phyloP scores from a whole-genome alignment of 2,113 vertebrate genomes.

The Syngnathus scovelli region DNA sequence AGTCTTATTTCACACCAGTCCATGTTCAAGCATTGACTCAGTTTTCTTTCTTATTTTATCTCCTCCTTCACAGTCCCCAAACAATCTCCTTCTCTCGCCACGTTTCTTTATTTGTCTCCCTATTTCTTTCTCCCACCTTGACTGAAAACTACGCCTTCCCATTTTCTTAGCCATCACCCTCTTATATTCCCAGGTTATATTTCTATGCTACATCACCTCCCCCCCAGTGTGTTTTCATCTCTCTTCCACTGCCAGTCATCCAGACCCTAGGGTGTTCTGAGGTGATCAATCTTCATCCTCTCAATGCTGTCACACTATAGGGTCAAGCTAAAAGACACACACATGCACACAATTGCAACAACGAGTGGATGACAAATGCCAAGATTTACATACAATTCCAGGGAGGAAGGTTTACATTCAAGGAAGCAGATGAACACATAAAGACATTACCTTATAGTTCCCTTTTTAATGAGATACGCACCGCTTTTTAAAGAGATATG shows the following conservation, averaged over 20 bases:
- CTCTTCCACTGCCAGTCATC: slow-evolving; percentile 59
- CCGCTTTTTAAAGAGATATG: slow-evolving; percentile 36
- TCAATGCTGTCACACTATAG: slow-evolving; percentile 49
- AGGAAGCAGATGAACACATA: slow-evolving; percentile 14
- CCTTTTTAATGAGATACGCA: slow-evolving; percentile 44
- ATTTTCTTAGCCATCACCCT: slow-evolving; percentile 13
- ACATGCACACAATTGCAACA: slow-evolving; percentile 12
- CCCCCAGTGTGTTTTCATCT: slow-evolving; percentile 32
- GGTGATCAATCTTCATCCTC: slow-evolving; percentile 70
- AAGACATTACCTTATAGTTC: slow-evolving; percentile 39
- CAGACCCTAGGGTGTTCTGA: slow-evolving; percentile 55
- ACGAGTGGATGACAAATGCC: slow-evolving; percentile 55
- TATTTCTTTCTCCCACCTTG: slow-evolving; percentile 61
- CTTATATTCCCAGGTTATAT: slow-evolving; percentile 40
- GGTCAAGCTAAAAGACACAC: slow-evolving; percentile 43
- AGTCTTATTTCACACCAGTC: slow-evolving; percentile 58
- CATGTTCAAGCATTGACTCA: slow-evolving; percentile 46
- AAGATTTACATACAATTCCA: slow-evolving; percentile 62
- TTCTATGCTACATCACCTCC: slow-evolving; percentile 34
- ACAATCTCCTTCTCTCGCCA: slow-evolving; percentile 66
- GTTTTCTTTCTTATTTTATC: slow-evolving; percentile 53
- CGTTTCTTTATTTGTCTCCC: slow-evolving; percentile 42
- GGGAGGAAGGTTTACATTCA: slow-evolving; percentile 16
- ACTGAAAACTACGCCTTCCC: slow-evolving; percentile 50
- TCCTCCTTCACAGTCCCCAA: slow-evolving; percentile 52